phyloP scores from a whole-genome alignment of 1,140 invertebrate genomes.

The Cotesia vestalis region DNA sequence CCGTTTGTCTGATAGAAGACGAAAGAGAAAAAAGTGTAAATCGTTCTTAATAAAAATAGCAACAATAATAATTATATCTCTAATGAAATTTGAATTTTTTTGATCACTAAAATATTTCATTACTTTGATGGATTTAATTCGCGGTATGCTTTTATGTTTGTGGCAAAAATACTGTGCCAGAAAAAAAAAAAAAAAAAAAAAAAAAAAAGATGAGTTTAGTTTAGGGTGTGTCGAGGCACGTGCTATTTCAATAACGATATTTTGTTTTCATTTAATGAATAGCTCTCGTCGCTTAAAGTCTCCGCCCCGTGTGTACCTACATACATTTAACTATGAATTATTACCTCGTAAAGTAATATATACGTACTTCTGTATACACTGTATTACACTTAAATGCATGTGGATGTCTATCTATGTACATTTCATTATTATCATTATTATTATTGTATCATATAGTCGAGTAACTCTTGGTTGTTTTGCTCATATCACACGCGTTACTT shows the following conservation, averaged over 20 bases:
- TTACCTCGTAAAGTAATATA: slow-evolving; percentile 55
- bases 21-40: too few species aligned
- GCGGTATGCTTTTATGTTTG: slow-evolving; percentile 1
- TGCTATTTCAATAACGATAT: slow-evolving; percentile 42
- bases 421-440: too few species aligned
- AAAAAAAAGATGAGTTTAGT: slow-evolving; percentile 22
- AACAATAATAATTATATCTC: background rate
- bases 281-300: slow-evolving; percentile 22
- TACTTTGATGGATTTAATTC: slow-evolving; percentile 20
- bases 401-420: background rate
- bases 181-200: background rate
- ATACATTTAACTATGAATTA: slow-evolving; percentile 49
- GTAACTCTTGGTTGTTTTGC: too few species aligned
- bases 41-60: background rate
- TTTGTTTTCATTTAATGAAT: slow-evolving; percentile 42
- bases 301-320: background rate
- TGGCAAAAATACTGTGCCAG: slow-evolving; percentile 8
- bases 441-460: too few species aligned
- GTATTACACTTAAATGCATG: background rate
- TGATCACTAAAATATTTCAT: slow-evolving; percentile 4
- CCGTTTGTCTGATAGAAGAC: too few species aligned
- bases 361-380: slow-evolving; percentile 11
- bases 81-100: background rate
- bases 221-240: slow-evolving; percentile 24
- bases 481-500: too few species aligned